These are phyloP conservation scores for Bombyx huttoni DNA, from an alignment of 2,888 invertebrate species.

Conservation along the genomic window DNA sequence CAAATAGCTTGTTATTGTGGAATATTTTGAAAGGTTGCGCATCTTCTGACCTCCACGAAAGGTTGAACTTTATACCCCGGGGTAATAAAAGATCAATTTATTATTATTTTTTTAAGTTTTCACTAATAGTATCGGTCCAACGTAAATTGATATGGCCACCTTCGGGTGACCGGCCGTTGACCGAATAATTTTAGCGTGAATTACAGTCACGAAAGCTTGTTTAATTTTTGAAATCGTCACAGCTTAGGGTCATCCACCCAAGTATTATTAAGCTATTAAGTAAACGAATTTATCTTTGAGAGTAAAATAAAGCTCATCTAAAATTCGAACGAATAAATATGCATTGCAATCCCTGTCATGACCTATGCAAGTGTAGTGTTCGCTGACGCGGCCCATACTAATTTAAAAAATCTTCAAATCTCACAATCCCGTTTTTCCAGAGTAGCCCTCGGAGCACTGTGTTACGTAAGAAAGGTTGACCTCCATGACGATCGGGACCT, in stretches of 20 bases:
- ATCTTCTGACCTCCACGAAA: neutral
- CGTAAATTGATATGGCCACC: constrained; percentile 4
- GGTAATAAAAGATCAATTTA: neutral
- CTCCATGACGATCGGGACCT: no score
- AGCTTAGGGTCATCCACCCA: constrained; percentile 26
- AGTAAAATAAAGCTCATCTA: neutral
- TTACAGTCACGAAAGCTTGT: constrained; percentile 42
- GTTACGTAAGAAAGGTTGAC: no score
- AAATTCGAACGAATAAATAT: neutral
- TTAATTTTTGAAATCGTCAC: constrained; percentile 30
- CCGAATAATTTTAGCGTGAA: constrained; percentile 48
- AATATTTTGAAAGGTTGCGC: neutral
- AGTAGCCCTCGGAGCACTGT: no score
- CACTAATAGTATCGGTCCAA: neutral
- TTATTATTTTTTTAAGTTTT: neutral
- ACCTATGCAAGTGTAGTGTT: no score
- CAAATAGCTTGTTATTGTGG: neutral
- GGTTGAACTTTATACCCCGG: neutral
- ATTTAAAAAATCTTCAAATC: no score
- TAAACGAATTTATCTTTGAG: neutral
- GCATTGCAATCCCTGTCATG: neutral
- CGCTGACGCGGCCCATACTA: no score
- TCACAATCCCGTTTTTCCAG: no score
- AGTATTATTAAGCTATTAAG: neutral
- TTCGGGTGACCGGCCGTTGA: constrained; percentile 23